Evolutionary conservation across 1,140 invertebrate species (phyloP).

Genomic region (Lepidotrigona ventralis): DNA sequence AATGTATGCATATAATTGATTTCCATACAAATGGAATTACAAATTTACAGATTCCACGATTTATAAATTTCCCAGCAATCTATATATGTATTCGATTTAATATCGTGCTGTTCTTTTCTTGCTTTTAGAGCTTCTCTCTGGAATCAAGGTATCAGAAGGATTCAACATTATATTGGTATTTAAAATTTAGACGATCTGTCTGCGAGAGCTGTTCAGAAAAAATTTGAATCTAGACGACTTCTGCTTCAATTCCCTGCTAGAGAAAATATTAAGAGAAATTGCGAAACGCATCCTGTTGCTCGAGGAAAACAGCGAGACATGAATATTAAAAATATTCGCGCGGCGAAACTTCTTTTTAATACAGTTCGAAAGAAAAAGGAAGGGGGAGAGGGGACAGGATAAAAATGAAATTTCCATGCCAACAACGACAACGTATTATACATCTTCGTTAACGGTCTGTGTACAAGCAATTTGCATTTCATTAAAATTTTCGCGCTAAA

Average conservation of each 20-base stretch:
- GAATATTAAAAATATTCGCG: conserved; percentile 11
- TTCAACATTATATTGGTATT: no score
- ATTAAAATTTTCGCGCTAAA: conserved; percentile 3
- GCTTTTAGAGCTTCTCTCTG: no score
- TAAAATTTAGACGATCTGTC: no score
- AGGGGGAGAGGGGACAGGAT: neutral
- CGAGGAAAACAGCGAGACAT: neutral
- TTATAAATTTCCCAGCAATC: neutral
- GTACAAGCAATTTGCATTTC: conserved; percentile 29
- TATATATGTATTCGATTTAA: neutral
- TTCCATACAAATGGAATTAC: no score
- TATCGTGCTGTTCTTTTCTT: neutral
- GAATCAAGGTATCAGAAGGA: no score
- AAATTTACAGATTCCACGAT: no score
- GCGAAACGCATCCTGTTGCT: neutral
- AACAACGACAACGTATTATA: conserved; percentile 9
- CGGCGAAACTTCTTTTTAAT: neutral
- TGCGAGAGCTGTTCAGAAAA: no score
- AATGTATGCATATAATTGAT: neutral
- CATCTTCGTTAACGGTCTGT: conserved; percentile 17
- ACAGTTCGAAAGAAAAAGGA: no score
- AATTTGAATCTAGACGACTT: no score
- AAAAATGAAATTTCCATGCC: neutral
- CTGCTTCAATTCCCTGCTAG: neutral
- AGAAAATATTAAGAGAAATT: neutral